phyloP scores from a whole-genome alignment of 2,888 invertebrate species.

The Mesorhabditis sp. region DNA sequence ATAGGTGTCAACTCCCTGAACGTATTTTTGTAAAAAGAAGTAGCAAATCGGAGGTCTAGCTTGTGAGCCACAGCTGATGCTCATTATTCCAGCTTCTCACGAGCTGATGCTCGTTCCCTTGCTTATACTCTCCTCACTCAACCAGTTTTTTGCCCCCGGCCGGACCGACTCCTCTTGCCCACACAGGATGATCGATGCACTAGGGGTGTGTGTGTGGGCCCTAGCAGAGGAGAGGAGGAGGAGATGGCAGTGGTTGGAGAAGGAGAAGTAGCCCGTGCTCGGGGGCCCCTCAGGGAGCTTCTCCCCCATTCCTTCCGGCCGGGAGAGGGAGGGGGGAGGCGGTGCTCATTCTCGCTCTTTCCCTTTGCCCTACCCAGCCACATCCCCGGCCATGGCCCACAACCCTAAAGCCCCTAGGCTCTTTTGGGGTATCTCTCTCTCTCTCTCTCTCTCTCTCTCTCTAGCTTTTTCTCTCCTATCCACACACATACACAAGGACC shows the following conservation, averaged over 20 bases:
- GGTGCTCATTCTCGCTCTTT: not conserved
- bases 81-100: too few species aligned
- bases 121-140: too few species aligned
- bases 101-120: too few species aligned
- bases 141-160: too few species aligned
- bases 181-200: too few species aligned
- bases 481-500: not conserved
- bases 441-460: constrained; percentile 1
- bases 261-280: not conserved
- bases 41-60: too few species aligned
- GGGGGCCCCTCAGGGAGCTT: not conserved
- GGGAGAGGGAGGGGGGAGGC: not conserved
- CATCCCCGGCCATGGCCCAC: not conserved
- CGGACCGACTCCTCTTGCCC: too few species aligned
- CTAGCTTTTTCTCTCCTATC: not conserved
- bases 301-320: constrained; percentile 4
- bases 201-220: not conserved
- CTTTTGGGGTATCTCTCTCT: not conserved
- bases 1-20: too few species aligned
- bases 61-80: too few species aligned
- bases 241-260: not conserved
- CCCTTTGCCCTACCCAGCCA: not conserved
- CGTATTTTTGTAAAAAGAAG: too few species aligned
- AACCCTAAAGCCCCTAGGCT: not conserved
- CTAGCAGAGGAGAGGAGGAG: not conserved